Evolutionary conservation across 2,113 vertebrate genomes (phyloP).

Genomic region (Jaculus jaculus): DNA sequence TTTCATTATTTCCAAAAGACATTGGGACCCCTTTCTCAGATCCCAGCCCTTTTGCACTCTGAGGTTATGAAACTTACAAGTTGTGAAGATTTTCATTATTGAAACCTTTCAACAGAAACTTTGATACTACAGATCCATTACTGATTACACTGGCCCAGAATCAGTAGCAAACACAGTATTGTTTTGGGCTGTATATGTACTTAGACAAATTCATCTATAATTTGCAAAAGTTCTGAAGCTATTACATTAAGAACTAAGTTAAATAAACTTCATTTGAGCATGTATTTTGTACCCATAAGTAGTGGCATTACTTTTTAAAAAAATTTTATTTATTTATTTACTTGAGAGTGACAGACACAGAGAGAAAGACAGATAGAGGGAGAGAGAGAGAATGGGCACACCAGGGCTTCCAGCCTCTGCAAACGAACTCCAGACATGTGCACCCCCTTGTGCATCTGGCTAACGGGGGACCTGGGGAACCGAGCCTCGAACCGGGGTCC

Average conservation of each 20-base stretch:
- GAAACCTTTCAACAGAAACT: not conserved
- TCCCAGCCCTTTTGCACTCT: not conserved
- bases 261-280: not conserved
- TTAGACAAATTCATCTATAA: slow-evolving; percentile 29
- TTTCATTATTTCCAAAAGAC: slow-evolving; percentile 17
- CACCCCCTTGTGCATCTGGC: no score
- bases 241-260: not conserved
- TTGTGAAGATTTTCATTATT: slow-evolving; percentile 26
- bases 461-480: no score
- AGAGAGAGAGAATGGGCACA: no score
- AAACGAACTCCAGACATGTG: no score
- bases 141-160: not conserved
- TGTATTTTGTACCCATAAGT: slow-evolving; percentile 32
- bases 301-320: not conserved
- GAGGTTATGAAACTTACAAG: not conserved
- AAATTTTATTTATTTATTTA: no score
- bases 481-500: no score
- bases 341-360: no score
- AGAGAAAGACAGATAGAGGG: no score
- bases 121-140: not conserved
- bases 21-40: not conserved
- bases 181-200: not conserved
- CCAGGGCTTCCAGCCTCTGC: no score
- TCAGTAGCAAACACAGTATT: not conserved
- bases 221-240: not conserved